Percentiles rank a stretch among this genome's conserved stretches.
Evolutionary conservation across 2,888 invertebrate genomes (phyloP).

Genomic region (Smittia sp.): DNA sequence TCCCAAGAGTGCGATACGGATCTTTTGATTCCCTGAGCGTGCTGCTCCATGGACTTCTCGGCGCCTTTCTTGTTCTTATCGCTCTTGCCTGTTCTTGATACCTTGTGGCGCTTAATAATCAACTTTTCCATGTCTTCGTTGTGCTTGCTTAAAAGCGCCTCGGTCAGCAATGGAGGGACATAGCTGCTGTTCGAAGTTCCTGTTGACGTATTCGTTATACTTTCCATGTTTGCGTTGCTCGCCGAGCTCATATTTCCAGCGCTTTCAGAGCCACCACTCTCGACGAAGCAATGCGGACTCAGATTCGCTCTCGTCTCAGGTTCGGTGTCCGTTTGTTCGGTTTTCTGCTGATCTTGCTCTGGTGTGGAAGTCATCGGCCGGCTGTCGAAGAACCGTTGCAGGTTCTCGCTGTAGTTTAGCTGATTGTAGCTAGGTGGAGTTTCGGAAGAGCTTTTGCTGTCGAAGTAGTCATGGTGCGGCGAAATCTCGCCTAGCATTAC

Average conservation of each 20-base stretch:
- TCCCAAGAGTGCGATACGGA: conserved; percentile 63
- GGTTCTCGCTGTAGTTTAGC: conserved; percentile 79
- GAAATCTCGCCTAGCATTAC: conserved; percentile 82
- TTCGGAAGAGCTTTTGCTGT: conserved; percentile 75
- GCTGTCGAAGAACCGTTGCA: conserved; percentile 68
- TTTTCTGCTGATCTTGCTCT: conserved; percentile 52
- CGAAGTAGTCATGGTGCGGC: conserved; percentile 76
- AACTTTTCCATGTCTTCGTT: conserved; percentile 80
- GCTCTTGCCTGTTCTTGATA: conserved; percentile 57
- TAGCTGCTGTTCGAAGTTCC: conserved; percentile 52
- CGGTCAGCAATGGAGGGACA: conserved; percentile 59
- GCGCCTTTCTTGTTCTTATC: conserved; percentile 53
- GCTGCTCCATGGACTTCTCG: conserved; percentile 42
- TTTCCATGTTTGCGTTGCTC: conserved; percentile 59
- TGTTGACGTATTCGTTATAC: conserved; percentile 55
- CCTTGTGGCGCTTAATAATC: conserved; percentile 68
- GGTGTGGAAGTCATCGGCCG: conserved; percentile 62
- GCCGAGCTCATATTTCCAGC: conserved; percentile 61
- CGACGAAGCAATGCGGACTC: conserved; percentile 44
- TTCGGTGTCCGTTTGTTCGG: conserved; percentile 53
- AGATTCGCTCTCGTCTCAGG: conserved; percentile 43
- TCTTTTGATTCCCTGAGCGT: conserved; percentile 61
- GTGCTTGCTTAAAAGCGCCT: conserved; percentile 66
- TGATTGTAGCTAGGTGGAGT: conserved; percentile 81
- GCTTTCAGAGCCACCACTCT: conserved; percentile 62